Conservation (phyloP, 2,113 vertebrate species). For the Tupaia chinensis region DNA sequence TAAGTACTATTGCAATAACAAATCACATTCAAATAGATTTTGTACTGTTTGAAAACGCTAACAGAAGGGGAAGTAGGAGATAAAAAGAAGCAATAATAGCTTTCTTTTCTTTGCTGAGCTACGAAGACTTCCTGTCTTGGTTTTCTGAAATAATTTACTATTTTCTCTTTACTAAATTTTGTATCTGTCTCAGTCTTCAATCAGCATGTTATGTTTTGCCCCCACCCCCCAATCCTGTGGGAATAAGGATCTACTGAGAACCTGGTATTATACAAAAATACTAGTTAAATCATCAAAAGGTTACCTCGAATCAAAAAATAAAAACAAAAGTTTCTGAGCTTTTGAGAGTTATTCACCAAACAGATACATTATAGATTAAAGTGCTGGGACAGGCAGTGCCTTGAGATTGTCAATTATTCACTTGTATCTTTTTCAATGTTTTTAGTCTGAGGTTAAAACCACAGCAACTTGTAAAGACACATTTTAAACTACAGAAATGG, state of each 20-base stretch:
- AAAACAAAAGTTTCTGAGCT: slow-evolving; percentile 18
- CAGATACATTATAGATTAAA: background rate
- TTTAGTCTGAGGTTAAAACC: background rate
- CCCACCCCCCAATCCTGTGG: background rate
- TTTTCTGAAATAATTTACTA: slow-evolving; percentile 72
- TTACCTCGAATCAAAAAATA: slow-evolving; percentile 1
- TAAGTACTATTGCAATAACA: slow-evolving; percentile 27
- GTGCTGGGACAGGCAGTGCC: background rate
- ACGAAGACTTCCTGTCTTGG: slow-evolving; percentile 75
- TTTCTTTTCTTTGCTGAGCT: slow-evolving; percentile 75
- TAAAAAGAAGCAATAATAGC: slow-evolving; percentile 76
- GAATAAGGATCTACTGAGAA: slow-evolving; percentile 5
- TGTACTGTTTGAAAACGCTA: slow-evolving; percentile 64
- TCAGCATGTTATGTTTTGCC: background rate
- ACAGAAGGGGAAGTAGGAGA: slow-evolving; percentile 79
- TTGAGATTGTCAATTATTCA: background rate
- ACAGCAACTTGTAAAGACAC: background rate
- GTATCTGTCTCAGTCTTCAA: slow-evolving; percentile 30
- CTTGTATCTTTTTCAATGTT: background rate
- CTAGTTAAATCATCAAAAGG: slow-evolving; percentile 14
- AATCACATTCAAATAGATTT: slow-evolving; percentile 60
- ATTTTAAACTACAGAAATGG: background rate
- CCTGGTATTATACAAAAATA: background rate
- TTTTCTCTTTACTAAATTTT: background rate
- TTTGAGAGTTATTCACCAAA: background rate